phyloP scores from a whole-genome alignment of 1,140 invertebrate genomes.

The Heliconius melpomene region DNA sequence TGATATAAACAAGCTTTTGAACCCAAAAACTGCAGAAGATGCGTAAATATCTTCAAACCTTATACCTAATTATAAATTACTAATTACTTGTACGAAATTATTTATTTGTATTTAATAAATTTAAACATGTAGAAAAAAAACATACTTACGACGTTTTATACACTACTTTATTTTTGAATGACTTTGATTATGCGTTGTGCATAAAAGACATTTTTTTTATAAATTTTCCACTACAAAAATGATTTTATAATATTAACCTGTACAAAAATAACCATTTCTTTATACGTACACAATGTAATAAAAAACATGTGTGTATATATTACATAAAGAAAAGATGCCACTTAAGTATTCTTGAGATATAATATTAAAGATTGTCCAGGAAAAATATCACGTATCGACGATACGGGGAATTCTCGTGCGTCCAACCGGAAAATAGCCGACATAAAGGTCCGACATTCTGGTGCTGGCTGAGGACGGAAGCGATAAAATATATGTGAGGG shows the following conservation, averaged over 20 bases:
- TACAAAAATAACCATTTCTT: background rate
- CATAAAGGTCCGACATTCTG: slow-evolving; percentile 75
- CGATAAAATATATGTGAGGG: slow-evolving; percentile 69
- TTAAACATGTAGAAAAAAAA: background rate
- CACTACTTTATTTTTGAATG: background rate
- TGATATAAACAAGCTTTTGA: background rate
- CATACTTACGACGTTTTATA: background rate
- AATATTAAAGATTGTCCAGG: slow-evolving; percentile 58
- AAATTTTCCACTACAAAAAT: too few species aligned
- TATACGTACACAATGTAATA: background rate
- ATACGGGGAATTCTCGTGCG: slow-evolving; percentile 70
- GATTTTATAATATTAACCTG: too few species aligned
- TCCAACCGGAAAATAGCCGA: slow-evolving; percentile 76
- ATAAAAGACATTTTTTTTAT: too few species aligned
- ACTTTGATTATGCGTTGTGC: background rate
- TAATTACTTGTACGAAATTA: background rate
- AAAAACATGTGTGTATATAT: background rate
- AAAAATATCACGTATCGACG: slow-evolving; percentile 70
- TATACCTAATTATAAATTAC: background rate
- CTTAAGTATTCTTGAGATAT: slow-evolving; percentile 30
- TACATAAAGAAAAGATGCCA: slow-evolving; percentile 5
- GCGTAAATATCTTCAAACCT: background rate
- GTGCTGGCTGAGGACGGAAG: slow-evolving; percentile 60
- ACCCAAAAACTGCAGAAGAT: background rate
- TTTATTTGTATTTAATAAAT: background rate